A percentile compares a stretch with the other conserved stretches of the same genome.
phyloP scores from a whole-genome alignment of 1,140 invertebrate species.

The Atta colombica region DNA sequence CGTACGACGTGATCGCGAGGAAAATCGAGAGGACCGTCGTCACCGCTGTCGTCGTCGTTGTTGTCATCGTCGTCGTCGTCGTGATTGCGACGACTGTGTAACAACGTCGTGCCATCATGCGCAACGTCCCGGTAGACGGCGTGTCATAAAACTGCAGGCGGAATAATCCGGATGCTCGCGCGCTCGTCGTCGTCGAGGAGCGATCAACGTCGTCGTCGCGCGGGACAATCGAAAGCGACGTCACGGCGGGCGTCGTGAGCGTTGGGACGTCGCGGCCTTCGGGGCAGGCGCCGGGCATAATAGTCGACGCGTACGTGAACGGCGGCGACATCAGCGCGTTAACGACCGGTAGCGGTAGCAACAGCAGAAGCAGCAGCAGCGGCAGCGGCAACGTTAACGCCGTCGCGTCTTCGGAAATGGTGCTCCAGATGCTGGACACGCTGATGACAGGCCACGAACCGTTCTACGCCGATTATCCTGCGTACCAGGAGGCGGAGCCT shows the following conservation, averaged over 20 bases:
- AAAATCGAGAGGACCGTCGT: background rate
- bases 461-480: conserved; percentile 85
- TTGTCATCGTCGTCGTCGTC: background rate
- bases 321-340: conserved; percentile 47
- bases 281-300: conserved; percentile 80
- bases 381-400: conserved; percentile 65
- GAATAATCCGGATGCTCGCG: conserved; percentile 48
- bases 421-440: conserved; percentile 85
- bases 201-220: conserved; percentile 38
- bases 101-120: background rate
- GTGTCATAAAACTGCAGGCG: background rate
- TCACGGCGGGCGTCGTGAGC: conserved; percentile 86
- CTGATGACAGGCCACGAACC: conserved; percentile 84
- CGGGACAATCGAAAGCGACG: conserved; percentile 73
- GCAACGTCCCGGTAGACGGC: background rate
- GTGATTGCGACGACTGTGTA: background rate
- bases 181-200: conserved; percentile 47
- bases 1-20: background rate
- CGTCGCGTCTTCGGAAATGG: conserved; percentile 83
- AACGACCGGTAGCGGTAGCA: conserved; percentile 67
- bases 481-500: conserved; percentile 83
- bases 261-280: conserved; percentile 85
- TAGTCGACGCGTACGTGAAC: conserved; percentile 70
- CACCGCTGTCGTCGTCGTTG: background rate
- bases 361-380: conserved; percentile 73